Evolutionary conservation across 1,140 invertebrate genomes (phyloP), one percentile per base, ranked within the genome.

Genomic region (Muscidifurax raptorellus): DNA sequence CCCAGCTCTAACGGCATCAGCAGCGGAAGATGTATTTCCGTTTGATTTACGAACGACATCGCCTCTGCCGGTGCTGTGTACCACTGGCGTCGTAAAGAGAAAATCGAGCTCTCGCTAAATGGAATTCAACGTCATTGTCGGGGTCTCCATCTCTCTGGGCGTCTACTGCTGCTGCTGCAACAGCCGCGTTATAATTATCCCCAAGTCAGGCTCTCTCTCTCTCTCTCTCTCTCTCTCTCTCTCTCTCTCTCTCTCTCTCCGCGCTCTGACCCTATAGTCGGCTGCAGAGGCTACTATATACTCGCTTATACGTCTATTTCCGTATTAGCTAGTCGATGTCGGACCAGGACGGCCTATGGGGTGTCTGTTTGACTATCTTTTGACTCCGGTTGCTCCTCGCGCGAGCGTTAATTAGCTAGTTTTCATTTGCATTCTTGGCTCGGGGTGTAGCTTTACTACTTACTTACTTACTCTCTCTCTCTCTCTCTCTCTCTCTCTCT

Each of bases 111-210:
- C 27, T 59, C 15, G 79, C 80, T 64, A 87, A 87, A 89, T 86
- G 67, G 80, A 87, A 88, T 88, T 87, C 77, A 80, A 75, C 75
- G 82, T 82, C 80, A 88, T 88, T 89, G 87, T 88, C 86, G 69
- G 83, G 52, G 64, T 64, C 36, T 28, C 30, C 7, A 27, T 13
- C 25, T 69, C 78, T 69, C 71, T 72, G 18, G 9, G 27, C 59
- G 59, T 44, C 77, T 67, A 80, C 47, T 71, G 59, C 30, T 30
- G 59, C 52, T 69, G 67, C 67, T 27, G 25, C 25, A 69, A 74
- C 72, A 83, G 78, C 85, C 84, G 86, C 88, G 25, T 88, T 89
- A 89, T 88, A 89, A 89, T 87, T 89, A 89, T 88, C 80, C 78
- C 86, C 76, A 84, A 86, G 85, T 86, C 87, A 71, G 83, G 82